Percentiles rank a stretch among this genome's conserved stretches.
Evolutionary conservation across 1,140 invertebrate species (phyloP).

Genomic region (Calliphora vicina): DNA sequence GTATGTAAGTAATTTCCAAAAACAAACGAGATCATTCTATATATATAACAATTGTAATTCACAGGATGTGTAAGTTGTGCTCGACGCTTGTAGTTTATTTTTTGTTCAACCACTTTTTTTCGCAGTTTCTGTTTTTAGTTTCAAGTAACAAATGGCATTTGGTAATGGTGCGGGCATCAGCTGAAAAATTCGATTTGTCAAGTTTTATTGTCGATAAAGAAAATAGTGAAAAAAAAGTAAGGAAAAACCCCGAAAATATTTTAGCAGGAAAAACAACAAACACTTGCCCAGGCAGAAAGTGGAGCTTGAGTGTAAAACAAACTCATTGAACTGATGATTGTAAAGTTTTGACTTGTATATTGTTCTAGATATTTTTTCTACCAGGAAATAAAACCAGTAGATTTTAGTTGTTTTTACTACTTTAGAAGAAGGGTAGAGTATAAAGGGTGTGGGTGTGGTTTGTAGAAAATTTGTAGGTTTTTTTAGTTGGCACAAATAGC

Average conservation of each 20-base stretch:
- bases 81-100: neutral
- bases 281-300: neutral
- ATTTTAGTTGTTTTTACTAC: too few species aligned
- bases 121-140: neutral
- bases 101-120: neutral
- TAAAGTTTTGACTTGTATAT: neutral
- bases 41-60: neutral
- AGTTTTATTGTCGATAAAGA: slow-evolving; percentile 14
- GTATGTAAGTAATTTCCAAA: neutral
- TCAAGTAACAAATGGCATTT: slow-evolving; percentile 4
- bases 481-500: too few species aligned
- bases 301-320: neutral
- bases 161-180: slow-evolving; percentile 14
- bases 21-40: slow-evolving; percentile 1
- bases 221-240: neutral
- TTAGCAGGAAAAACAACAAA: neutral
- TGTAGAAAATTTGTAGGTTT: neutral
- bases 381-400: too few species aligned
- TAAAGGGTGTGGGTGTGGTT: neutral
- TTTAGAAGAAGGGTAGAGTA: too few species aligned
- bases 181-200: slow-evolving; percentile 16
- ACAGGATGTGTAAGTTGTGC: neutral
- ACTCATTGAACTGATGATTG: neutral
- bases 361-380: neutral
- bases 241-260: neutral